Evolutionary conservation across 2,113 vertebrate species (phyloP).

Genomic region (Sphyrna mokarran): DNA sequence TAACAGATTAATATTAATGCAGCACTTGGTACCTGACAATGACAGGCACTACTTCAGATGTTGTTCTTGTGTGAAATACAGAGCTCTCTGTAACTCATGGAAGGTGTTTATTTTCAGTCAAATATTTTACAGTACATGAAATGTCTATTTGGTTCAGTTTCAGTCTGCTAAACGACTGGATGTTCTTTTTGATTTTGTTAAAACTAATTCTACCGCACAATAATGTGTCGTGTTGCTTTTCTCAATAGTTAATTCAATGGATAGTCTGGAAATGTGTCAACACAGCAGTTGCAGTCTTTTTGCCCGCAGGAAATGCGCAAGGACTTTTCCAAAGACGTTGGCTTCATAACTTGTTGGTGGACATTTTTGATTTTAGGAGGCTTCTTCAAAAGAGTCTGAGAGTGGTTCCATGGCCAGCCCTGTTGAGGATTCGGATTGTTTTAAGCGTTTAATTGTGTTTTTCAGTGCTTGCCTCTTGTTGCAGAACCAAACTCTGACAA

Average conservation of each 20-base stretch:
- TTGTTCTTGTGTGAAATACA: slow-evolving; percentile 62
- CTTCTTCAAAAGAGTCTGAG: slow-evolving; percentile 85
- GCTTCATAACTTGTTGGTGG: slow-evolving; percentile 39
- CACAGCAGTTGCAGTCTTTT: slow-evolving; percentile 61
- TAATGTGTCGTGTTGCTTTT: slow-evolving; percentile 56
- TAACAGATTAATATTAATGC: slow-evolving; percentile 78
- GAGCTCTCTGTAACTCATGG: slow-evolving; percentile 63
- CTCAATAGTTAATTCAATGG: slow-evolving; percentile 53
- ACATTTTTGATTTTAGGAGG: slow-evolving; percentile 63
- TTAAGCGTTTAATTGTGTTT: slow-evolving; percentile 98
- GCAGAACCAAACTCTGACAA: slow-evolving; percentile 99
- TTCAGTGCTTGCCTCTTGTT: slow-evolving; percentile 99
- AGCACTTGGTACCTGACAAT: slow-evolving; percentile 68
- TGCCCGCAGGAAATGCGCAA: slow-evolving; percentile 57
- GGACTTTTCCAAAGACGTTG: slow-evolving; percentile 47
- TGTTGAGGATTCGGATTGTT: slow-evolving; percentile 78
- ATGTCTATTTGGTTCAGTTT: slow-evolving; percentile 74
- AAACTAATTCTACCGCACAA: slow-evolving; percentile 62
- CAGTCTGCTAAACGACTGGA: slow-evolving; percentile 73
- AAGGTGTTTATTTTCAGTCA: slow-evolving; percentile 49
- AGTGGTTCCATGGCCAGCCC: slow-evolving; percentile 78
- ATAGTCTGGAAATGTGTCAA: slow-evolving; percentile 58
- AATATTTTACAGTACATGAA: slow-evolving; percentile 65
- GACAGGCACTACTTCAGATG: slow-evolving; percentile 63
- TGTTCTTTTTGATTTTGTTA: slow-evolving; percentile 47